A percentile compares a stretch with the other conserved stretches of the same genome.
Evolutionary conservation across 2,888 invertebrate genomes (phyloP).

Genomic region (Hyles lineata): DNA sequence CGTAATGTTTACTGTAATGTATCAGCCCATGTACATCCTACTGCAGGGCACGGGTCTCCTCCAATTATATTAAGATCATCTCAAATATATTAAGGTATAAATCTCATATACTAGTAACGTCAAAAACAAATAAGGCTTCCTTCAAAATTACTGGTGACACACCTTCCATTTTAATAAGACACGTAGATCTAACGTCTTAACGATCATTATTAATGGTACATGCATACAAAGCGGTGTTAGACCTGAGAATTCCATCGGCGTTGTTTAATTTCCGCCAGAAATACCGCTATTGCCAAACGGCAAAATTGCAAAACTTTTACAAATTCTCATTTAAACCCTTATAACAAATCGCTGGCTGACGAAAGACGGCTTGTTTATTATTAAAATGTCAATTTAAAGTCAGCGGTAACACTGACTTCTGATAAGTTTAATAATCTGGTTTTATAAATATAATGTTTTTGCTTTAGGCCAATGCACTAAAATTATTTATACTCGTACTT

Average conservation of each 20-base stretch:
- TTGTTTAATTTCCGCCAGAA: conserved; percentile 64
- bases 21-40: too few relatives aligned
- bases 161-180: neutral
- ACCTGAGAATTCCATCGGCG: neutral
- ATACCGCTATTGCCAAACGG: conserved; percentile 63
- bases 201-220: conserved; percentile 14
- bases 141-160: too few relatives aligned
- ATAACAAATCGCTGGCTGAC: conserved; percentile 28
- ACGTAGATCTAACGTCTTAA: neutral
- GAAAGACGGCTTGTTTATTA: conserved; percentile 1
- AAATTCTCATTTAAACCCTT: conserved; percentile 51
- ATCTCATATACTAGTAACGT: neutral
- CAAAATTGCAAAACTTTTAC: conserved; percentile 66
- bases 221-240: neutral
- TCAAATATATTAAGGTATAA: too few relatives aligned
- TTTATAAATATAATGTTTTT: neutral
- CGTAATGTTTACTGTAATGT: too few relatives aligned
- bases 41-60: too few relatives aligned
- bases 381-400: neutral
- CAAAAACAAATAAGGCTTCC: neutral
- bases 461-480: too few relatives aligned
- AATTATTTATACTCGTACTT: too few relatives aligned
- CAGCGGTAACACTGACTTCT: neutral
- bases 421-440: neutral
- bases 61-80: too few relatives aligned